phyloP scores from a whole-genome alignment of 2,797 vertebrate genomes.

The Platalea minor region DNA sequence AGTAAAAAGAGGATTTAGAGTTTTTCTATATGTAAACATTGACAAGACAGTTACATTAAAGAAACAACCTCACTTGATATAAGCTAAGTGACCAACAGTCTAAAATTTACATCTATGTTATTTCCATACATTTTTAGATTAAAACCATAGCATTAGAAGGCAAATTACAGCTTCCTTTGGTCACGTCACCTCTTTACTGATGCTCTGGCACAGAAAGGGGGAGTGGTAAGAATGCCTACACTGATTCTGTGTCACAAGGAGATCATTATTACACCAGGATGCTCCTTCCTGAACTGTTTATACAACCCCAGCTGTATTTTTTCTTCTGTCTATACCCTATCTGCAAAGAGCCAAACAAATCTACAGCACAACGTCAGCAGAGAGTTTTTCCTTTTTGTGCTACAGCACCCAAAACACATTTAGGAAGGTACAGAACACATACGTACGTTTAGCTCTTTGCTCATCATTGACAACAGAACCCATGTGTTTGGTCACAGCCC shows the following conservation, averaged over 20 bases:
- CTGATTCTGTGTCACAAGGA: neutral
- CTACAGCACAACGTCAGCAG: neutral
- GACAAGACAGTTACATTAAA: neutral
- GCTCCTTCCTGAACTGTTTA: neutral
- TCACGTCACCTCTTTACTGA: neutral
- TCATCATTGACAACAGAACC: constrained; percentile 72
- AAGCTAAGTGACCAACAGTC: neutral
- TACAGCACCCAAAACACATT: neutral
- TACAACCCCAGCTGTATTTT: neutral
- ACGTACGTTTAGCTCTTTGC: constrained; percentile 84
- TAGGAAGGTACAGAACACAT: neutral
- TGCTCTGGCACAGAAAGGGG: neutral
- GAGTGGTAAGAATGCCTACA: neutral
- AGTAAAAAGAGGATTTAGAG: neutral
- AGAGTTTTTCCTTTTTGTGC: neutral
- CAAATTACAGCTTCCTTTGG: neutral
- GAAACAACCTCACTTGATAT: neutral
- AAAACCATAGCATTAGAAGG: neutral
- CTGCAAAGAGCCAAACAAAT: neutral
- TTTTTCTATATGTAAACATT: neutral
- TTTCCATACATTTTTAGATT: neutral
- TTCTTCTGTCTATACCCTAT: neutral
- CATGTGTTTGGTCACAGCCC: constrained; percentile 82
- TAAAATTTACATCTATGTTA: neutral
- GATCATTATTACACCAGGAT: neutral